Conservation (phyloP, 2,797 vertebrate species). For the Sebastes melanostomus region DNA sequence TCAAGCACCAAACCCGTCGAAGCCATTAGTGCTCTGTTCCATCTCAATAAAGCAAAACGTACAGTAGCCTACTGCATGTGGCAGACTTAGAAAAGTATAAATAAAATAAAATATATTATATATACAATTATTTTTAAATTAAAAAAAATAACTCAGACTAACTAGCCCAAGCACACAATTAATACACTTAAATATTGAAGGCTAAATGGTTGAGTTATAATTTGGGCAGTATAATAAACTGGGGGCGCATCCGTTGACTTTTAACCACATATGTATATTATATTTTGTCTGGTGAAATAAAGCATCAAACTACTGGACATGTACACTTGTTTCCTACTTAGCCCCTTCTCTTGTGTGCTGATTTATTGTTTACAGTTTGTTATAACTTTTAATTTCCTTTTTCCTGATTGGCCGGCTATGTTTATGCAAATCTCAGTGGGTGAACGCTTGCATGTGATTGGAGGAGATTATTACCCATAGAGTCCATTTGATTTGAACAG, state of each 20-base stretch:
- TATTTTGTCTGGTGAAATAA: not conserved
- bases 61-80: not conserved
- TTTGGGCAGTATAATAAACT: too few species aligned
- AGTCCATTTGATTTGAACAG: not conserved
- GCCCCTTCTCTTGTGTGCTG: conserved; percentile 3
- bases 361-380: conserved; percentile 40
- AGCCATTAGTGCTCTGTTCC: not conserved
- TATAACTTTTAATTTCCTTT: not conserved
- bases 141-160: too few species aligned
- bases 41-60: not conserved
- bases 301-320: too few species aligned
- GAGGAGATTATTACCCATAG: too few species aligned
- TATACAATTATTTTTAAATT: not conserved
- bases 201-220: too few species aligned
- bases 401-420: too few species aligned
- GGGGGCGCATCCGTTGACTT: not conserved
- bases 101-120: not conserved
- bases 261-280: not conserved
- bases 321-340: not conserved
- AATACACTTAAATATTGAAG: too few species aligned
- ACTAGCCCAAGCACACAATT: too few species aligned
- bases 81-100: not conserved
- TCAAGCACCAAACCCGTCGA: not conserved
- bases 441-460: too few species aligned
- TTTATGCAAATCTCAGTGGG: too few species aligned